Percentiles rank a stretch among this genome's conserved stretches.
Conservation (phyloP, 1,140 invertebrate species). For the Cotesia vestalis region DNA sequence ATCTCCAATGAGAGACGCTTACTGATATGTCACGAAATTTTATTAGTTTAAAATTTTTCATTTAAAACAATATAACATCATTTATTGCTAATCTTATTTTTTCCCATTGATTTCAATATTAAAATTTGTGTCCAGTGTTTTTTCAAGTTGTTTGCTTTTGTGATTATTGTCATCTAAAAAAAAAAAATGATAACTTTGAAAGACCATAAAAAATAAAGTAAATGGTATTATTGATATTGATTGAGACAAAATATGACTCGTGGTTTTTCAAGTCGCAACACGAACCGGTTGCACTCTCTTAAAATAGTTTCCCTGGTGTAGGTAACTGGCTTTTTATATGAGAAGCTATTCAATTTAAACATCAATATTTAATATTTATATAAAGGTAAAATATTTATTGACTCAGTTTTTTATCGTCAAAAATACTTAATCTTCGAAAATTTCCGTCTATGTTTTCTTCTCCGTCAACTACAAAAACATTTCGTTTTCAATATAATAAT, state of each 20-base stretch:
- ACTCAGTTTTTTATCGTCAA: not conserved
- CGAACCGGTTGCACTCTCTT: conserved; percentile 62
- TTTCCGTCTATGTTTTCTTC: not conserved
- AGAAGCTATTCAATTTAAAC: conserved; percentile 11
- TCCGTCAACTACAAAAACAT: no score
- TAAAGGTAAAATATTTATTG: conserved; percentile 21
- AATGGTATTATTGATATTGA: not conserved
- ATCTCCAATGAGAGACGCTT: conserved; percentile 60
- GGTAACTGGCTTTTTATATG: conserved; percentile 40
- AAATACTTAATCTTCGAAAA: not conserved
- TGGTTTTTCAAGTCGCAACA: conserved; percentile 47
- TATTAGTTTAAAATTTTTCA: not conserved
- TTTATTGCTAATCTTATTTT: not conserved
- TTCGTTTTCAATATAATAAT: no score
- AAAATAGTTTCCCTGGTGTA: conserved; percentile 63
- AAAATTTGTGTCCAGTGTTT: not conserved
- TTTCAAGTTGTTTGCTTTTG: not conserved
- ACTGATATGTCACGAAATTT: conserved; percentile 48
- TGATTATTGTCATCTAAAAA: not conserved
- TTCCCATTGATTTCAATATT: no score
- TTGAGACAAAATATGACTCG: conserved; percentile 39
- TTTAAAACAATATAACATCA: not conserved
- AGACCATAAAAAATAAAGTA: conserved; percentile 34
- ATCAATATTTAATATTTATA: conserved; percentile 3
- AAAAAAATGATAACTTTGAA: conserved; percentile 26